A percentile compares a stretch with the other conserved stretches of the same genome.
phyloP scores from a whole-genome alignment of 2,113 vertebrate species.

The Isurus oxyrinchus region DNA sequence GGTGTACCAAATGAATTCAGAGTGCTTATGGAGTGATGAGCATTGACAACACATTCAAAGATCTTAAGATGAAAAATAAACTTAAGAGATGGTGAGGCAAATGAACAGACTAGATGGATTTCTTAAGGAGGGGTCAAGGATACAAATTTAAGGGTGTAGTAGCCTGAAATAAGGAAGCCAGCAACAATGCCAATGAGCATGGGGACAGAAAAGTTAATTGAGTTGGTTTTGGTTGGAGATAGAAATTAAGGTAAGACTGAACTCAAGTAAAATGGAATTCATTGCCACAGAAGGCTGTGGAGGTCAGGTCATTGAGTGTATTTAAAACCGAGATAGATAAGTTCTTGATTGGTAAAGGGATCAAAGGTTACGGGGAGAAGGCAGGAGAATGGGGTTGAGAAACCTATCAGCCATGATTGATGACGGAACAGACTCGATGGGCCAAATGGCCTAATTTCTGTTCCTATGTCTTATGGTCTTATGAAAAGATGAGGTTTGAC shows the following conservation, averaged over 20 bases:
- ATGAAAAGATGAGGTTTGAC: not conserved
- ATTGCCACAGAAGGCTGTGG: too few relatives aligned
- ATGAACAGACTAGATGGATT: not conserved
- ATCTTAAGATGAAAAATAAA: not conserved
- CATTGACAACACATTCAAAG: not conserved
- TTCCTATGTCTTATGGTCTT: too few relatives aligned
- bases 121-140: not conserved
- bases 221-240: not conserved
- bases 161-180: not conserved
- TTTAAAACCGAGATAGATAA: too few relatives aligned
- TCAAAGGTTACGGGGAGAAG: too few relatives aligned
- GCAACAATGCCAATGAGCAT: not conserved
- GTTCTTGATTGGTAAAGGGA: too few relatives aligned
- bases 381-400: too few relatives aligned
- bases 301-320: too few relatives aligned
- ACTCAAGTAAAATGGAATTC: not conserved
- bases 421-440: too few relatives aligned
- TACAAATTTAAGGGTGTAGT: not conserved
- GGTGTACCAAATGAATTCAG: not conserved
- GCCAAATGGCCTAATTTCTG: too few relatives aligned
- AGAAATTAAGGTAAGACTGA: not conserved
- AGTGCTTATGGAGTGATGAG: not conserved
- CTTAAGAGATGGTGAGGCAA: not conserved
- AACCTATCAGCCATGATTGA: too few relatives aligned
- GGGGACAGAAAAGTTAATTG: not conserved